A percentile compares a stretch with the other conserved stretches of the same genome.
Evolutionary conservation across 2,888 invertebrate genomes (phyloP).

Genomic region (Steromphala cineraria): DNA sequence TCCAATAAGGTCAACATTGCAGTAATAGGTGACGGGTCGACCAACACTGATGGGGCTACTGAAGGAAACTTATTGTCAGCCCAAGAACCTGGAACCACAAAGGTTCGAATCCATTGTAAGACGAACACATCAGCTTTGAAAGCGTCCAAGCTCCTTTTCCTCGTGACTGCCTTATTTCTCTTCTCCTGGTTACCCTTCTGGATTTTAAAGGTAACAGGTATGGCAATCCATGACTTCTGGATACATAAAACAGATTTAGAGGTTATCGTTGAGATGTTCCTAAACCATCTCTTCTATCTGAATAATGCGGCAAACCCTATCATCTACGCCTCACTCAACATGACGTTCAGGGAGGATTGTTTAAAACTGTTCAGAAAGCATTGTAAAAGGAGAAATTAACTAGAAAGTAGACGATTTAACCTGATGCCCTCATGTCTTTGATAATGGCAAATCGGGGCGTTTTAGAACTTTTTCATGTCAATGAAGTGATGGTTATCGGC

Average conservation of each 20-base stretch:
- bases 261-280: constrained; percentile 27
- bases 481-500: no score
- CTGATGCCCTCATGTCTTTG: no score
- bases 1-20: neutral
- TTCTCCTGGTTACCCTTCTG: constrained; percentile 49
- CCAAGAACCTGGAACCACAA: neutral
- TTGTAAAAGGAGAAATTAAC: no score
- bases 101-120: neutral
- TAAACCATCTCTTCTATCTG: constrained; percentile 44
- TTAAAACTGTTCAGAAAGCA: neutral
- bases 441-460: no score
- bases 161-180: constrained; percentile 46
- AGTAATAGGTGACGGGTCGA: constrained; percentile 27
- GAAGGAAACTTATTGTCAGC: neutral
- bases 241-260: constrained; percentile 16
- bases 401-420: no score
- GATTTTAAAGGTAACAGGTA: constrained; percentile 29
- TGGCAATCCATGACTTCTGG: constrained; percentile 16
- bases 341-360: constrained; percentile 37
- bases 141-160: constrained; percentile 49
- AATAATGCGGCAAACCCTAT: constrained; percentile 50
- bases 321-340: constrained; percentile 44
- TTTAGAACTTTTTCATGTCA: no score
- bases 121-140: constrained; percentile 28
- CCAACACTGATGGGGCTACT: neutral